phyloP scores from a whole-genome alignment of 2,888 invertebrate genomes.

The Scaptomyza caliginosa region DNA sequence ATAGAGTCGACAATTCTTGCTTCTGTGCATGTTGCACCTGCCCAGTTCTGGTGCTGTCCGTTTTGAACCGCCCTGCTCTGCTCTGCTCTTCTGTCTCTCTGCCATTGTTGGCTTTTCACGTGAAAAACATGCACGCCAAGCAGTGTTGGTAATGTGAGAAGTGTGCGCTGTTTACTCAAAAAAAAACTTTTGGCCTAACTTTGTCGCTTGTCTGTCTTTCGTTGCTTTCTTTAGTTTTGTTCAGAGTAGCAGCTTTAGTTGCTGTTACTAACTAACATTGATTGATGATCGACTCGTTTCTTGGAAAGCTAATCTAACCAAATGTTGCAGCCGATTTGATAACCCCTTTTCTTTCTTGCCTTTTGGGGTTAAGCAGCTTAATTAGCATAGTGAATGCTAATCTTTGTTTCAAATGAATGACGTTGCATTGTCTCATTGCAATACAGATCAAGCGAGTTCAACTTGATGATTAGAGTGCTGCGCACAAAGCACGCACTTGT shows the following conservation, averaged over 20 bases:
- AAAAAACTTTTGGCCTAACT: too few species aligned
- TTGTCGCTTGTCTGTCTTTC: too few species aligned
- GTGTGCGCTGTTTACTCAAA: constrained; percentile 41
- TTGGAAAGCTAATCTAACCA: not conserved
- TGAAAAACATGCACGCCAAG: constrained; percentile 55
- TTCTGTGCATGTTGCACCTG: constrained; percentile 72
- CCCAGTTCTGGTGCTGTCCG: constrained; percentile 33
- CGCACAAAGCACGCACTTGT: constrained; percentile 47
- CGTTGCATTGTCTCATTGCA: constrained; percentile 18
- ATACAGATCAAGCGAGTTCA: constrained; percentile 26
- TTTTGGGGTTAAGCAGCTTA: constrained; percentile 4
- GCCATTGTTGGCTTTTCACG: constrained; percentile 51
- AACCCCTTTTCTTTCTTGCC: not conserved
- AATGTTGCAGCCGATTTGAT: constrained; percentile 8
- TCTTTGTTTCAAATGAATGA: constrained; percentile 30
- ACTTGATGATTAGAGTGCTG: not conserved
- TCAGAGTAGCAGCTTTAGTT: not conserved
- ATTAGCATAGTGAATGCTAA: constrained; percentile 31
- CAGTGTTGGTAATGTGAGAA: constrained; percentile 61
- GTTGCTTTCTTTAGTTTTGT: too few species aligned
- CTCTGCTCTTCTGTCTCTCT: not conserved
- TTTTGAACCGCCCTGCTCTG: not conserved
- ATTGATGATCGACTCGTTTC: not conserved
- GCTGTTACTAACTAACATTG: too few species aligned
- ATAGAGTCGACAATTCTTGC: constrained; percentile 23